Evolutionary conservation across 2,888 invertebrate species (phyloP), one percentile per base, ranked within the genome.

Genomic region (Celastrina argiolus): DNA sequence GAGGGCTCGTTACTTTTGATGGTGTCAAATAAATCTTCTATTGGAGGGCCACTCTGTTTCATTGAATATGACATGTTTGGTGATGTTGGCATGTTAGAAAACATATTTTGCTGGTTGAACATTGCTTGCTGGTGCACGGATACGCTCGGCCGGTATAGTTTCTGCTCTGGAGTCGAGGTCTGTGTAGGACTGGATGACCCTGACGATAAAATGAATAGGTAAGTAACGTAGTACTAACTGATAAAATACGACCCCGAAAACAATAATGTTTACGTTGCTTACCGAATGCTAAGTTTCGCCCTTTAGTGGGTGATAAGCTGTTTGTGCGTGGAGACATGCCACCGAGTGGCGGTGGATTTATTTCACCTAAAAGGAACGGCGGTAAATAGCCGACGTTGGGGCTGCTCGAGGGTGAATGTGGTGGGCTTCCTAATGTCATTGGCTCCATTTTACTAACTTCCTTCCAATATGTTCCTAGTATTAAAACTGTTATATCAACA

Each of bases 381-480:
- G 97, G 96, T 75, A 97, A 89, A 85, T 94, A 96, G 61, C 94
- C 93, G 41, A 94, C 94, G 75, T 93, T 93, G 42, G 92, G 90
- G 71, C 93, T 93, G 28, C 94, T 93, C 18, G 94, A 93, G 31
- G 95, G 95, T 72, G 94, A 95, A 74, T 94, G 94, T 64, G 94
- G 93, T 1, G 96, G 95, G 81, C 96, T 96, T 70, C 96, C 96
- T 73, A 97, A 85, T 66, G 94, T 92, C 96, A 97, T 97, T 64
- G 96, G 96, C 82, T 96, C 96, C 96, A 96, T 96, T 82, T 84
- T 82, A 67, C 14, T 39, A 2, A 10, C n/a, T 45, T 12, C 42
- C 28, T 45, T 45, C 58, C 42, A 61, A 63, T 61, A 66, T 34
- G 22, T 36, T 64, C 5, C 1, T 26, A 10, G 42, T 8, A 64